phyloP scores from a whole-genome alignment of 2,797 vertebrate species.

The Tinamus major region DNA sequence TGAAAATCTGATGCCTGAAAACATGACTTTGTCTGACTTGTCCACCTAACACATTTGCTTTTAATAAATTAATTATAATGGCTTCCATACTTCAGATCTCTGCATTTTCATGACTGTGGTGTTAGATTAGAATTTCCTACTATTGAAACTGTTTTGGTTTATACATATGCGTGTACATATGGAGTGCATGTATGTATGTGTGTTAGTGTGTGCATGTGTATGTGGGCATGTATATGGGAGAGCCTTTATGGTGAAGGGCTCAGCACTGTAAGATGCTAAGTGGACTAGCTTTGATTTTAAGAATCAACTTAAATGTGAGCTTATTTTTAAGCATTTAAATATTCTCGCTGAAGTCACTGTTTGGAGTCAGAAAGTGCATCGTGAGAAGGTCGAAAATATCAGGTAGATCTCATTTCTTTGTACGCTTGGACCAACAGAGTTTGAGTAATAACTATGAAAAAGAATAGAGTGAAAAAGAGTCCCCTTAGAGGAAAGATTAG shows the following conservation, averaged over 20 bases:
- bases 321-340: background rate
- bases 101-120: background rate
- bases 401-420: background rate
- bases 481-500: background rate
- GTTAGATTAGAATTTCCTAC: background rate
- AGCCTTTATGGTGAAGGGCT: background rate
- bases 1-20: background rate
- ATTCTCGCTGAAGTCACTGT: background rate
- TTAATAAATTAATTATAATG: background rate
- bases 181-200: too few relatives aligned
- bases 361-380: background rate
- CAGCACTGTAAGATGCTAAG: background rate
- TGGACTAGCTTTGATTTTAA: constrained; percentile 6
- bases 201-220: too few relatives aligned
- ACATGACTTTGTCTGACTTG: background rate
- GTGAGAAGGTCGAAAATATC: background rate
- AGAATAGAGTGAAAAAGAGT: background rate
- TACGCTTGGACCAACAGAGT: background rate
- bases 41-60: background rate
- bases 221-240: background rate
- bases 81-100: background rate
- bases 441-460: background rate
- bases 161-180: background rate
- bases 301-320: background rate
- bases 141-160: background rate